Base-by-base conservation (phyloP, 1,140 invertebrate genomes). In the Nilaparvata lugens region DNA sequence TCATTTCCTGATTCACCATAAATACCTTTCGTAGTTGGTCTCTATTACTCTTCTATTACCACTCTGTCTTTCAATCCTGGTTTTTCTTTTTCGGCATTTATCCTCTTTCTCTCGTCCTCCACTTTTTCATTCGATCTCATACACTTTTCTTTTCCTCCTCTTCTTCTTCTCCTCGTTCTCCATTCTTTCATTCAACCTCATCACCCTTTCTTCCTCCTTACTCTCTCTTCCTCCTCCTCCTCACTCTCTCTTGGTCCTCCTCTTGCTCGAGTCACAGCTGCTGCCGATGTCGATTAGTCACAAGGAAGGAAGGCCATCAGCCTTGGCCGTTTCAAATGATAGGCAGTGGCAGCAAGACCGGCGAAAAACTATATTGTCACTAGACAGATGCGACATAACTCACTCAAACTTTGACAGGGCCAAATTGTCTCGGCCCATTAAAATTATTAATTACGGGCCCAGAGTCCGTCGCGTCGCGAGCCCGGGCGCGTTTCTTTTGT, bases 351-450 rank as follows among this genome's bases (percentile, higher is more conserved):
- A 14, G 4, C 19, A 56, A 56, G 35, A n/a, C 18, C 19, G 25
- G 53, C 53, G 53, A 56, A 35, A 56, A 56, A 56, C 25, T 31
- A 35, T 56, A 35, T 60, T 56, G 35, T 23, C 61, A 58, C 16
- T n/a, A 43, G 54, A 38, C 64, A 65, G 64, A 62, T 62, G 60
- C 43, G 60, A 61, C 57, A 62, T 64, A 64, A 65, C 58, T 62
- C 60, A 65, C 56, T 63, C 62, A 63, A 60, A 60, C 43, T 48
- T 60, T 60, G 58, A 56, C 62, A 56, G 53, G 51, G 40, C 38
- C 40, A 60, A 60, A 60, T 53, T 60, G 57, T 57, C 52, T 43
- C 57, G 62, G 24, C 62, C 62, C 62, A 63, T 63, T 63, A 63
- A 56, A 55, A 57, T 63, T 63, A 63, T 63, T 63, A 63, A 63